Evolutionary conservation across 37 sponge, comb jelly and placozoan genomes (phyloP).

Genomic region (Aplysina aerophoba): DNA sequence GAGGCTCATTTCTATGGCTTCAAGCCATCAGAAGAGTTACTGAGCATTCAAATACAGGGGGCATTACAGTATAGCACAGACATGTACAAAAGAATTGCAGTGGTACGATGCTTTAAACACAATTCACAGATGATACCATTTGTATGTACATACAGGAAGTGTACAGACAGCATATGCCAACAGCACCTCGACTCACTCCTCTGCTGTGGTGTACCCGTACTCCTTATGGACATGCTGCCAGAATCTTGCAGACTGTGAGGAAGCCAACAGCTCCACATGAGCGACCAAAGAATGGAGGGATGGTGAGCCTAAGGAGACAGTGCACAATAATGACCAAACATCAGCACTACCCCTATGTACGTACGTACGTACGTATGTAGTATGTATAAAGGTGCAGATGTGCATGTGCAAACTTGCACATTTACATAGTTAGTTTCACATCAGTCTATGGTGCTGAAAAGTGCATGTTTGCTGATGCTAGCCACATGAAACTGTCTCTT

Average conservation of each 20-base stretch:
- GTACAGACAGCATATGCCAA: background rate
- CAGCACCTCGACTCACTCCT: conserved; percentile 12
- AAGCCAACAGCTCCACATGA: background rate
- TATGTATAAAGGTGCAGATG: background rate
- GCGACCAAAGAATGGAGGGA: background rate
- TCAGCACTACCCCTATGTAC: background rate
- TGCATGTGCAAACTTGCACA: background rate
- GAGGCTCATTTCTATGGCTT: background rate
- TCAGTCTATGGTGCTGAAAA: too few species aligned
- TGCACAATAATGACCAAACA: background rate
- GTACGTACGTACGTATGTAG: background rate
- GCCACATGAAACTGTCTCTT: too few species aligned
- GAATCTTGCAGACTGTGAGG: background rate
- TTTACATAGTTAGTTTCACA: too few species aligned
- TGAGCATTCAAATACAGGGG: background rate
- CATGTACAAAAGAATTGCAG: too few species aligned
- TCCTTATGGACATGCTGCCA: background rate
- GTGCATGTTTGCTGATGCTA: too few species aligned
- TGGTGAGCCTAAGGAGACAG: background rate
- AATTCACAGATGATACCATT: background rate
- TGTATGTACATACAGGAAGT: background rate
- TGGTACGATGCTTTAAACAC: background rate
- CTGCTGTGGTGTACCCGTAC: conserved; percentile 16
- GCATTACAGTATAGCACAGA: background rate
- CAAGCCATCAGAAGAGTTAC: background rate